Conservation (phyloP, 2,888 invertebrate genomes). For the Troides oblongomaculatus region DNA sequence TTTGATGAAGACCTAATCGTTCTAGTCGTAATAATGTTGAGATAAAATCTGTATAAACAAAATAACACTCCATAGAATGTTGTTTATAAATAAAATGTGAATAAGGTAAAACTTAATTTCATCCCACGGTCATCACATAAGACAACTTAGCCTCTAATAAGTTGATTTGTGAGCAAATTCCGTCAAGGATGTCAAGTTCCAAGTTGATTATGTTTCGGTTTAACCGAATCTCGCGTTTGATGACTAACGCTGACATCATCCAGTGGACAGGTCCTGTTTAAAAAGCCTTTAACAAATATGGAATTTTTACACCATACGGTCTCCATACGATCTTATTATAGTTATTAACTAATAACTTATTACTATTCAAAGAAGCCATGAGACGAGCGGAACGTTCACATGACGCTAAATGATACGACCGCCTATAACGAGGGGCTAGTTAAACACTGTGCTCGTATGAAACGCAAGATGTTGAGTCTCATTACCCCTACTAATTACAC, state of each 20-base stretch:
- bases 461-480: too few relatives aligned
- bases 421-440: too few relatives aligned
- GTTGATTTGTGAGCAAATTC: slow-evolving; percentile 13
- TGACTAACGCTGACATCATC: slow-evolving; percentile 29
- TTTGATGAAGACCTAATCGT: too few relatives aligned
- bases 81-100: not conserved
- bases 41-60: too few relatives aligned
- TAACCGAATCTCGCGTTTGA: slow-evolving; percentile 18
- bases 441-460: too few relatives aligned
- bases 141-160: slow-evolving; percentile 11
- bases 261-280: slow-evolving; percentile 1
- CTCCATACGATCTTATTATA: not conserved
- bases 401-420: too few relatives aligned
- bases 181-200: slow-evolving; percentile 26
- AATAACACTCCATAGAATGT: too few relatives aligned
- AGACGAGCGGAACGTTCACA: too few relatives aligned
- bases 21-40: too few relatives aligned
- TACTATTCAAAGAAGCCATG: too few relatives aligned
- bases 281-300: not conserved
- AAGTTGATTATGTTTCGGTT: slow-evolving; percentile 4
- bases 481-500: too few relatives aligned
- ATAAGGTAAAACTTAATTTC: not conserved
- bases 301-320: slow-evolving; percentile 1
- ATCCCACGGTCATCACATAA: slow-evolving; percentile 5
- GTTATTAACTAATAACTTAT: too few relatives aligned